Evolutionary conservation across 1,140 invertebrate genomes (phyloP), one percentile per base, ranked within the genome.

Genomic region (Dinothrombium tinctorium): DNA sequence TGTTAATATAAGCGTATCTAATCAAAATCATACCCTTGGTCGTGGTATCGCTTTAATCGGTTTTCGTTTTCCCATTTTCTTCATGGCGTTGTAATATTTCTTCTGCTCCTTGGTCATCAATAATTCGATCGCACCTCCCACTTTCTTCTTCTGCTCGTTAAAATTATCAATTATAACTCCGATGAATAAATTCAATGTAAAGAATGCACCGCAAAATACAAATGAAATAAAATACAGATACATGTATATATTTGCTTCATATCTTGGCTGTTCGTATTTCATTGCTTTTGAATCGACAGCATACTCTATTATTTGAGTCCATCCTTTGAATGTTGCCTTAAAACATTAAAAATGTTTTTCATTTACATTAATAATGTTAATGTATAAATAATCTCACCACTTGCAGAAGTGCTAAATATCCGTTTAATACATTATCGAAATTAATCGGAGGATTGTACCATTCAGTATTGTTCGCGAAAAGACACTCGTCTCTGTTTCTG

Each of bases 51-150:
- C 86, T 69, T 95, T 95, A 54, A 90, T 68, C 31, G 89, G 89
- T 62, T 90, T 86, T 60, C 94, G 94, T 26, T 79, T 84, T 49
- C 83, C 82, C 83, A 95, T 92, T 64, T 94, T 90, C 62, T 96
- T 96, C 89, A 96, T 96, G 41, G 89, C 89, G 61, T 89, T 90
- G 67, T 95, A 96, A 62, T 95, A 95, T 65, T 94, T 95, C 69
- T 95, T 95, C 64, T 96, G 89, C 65, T 95, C 87, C 61, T 95
- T 87, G 49, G 89, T 95, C 87, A 96, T 95, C 68, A 95, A 95
- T 82, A 95, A 87, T 61, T 94, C 87, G 35, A 96, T 67, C 47
- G 87, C 92, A 49, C 86, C 87, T 55, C 89, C 89, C 53, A 82
- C 80, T 65, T 92, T 92, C 65, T 95, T 95, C 69, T 96, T 96